Conservation (phyloP, 2,113 vertebrate species). For the Scalopus aquaticus region DNA sequence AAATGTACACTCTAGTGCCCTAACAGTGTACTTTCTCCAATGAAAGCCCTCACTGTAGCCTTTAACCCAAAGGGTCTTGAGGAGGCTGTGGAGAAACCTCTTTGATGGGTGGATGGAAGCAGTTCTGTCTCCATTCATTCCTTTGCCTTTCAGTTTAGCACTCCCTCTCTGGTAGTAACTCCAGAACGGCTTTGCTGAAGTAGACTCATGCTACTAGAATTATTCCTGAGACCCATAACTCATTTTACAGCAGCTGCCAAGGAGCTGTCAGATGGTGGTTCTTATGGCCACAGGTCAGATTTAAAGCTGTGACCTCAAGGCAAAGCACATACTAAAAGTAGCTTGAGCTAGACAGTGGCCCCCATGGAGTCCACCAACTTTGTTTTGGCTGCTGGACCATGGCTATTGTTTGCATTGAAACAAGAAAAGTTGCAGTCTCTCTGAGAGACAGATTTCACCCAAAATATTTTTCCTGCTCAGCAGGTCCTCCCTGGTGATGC, state of each 20-base stretch:
- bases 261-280: conserved; percentile 59
- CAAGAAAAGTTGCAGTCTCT: conserved; percentile 44
- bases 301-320: conserved; percentile 71
- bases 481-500: too few relatives aligned
- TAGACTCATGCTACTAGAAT: conserved; percentile 53
- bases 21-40: neutral
- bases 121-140: conserved; percentile 52
- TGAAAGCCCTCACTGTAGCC: conserved; percentile 17
- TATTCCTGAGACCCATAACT: conserved; percentile 54
- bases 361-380: conserved; percentile 46
- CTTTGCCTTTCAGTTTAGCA: conserved; percentile 59
- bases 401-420: neutral
- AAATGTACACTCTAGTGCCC: neutral
- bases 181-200: conserved; percentile 49
- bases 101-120: neutral
- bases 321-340: conserved; percentile 57
- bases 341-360: conserved; percentile 14
- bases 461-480: conserved; percentile 21
- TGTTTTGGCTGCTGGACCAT: conserved; percentile 12
- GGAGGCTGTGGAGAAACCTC: neutral
- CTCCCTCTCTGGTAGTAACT: conserved; percentile 65
- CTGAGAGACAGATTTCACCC: neutral
- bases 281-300: conserved; percentile 61
- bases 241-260: conserved; percentile 52
- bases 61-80: conserved; percentile 17